A percentile compares a stretch with the other conserved stretches of the same genome.
These are phyloP conservation scores for Upupa epops DNA, from an alignment of 2,113 vertebrate species.

Conservation along the genomic window DNA sequence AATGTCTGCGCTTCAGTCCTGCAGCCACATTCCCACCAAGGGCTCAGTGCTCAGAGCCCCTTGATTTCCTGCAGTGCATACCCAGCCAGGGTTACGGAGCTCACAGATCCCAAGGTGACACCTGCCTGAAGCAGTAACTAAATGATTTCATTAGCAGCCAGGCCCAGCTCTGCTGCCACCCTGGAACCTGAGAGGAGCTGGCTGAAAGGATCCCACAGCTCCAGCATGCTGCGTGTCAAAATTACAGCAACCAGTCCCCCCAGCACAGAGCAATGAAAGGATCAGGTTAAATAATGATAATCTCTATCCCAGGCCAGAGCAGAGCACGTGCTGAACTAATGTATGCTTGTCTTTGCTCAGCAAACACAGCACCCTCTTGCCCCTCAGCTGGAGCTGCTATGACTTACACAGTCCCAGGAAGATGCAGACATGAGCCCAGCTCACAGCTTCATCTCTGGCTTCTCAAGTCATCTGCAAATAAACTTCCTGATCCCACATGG, in stretches of 20 bases:
- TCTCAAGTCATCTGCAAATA: background rate
- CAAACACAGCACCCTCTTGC: background rate
- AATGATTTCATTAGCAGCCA: background rate
- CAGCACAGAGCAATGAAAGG: background rate
- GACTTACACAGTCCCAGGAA: background rate
- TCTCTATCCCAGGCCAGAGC: background rate
- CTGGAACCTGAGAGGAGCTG: rapidly evolving
- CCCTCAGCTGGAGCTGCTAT: background rate
- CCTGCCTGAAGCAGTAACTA: background rate
- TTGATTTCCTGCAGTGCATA: rapidly evolving
- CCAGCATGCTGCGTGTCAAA: background rate
- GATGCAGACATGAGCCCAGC: background rate
- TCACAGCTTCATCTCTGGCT: rapidly evolving
- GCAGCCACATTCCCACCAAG: background rate
- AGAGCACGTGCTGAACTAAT: background rate
- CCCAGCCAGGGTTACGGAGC: background rate
- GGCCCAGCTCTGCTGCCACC: background rate
- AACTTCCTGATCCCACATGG: background rate
- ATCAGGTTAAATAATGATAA: background rate
- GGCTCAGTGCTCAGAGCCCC: background rate
- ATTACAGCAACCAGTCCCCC: background rate
- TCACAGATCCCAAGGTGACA: background rate
- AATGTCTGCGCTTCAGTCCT: background rate
- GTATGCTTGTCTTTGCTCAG: rapidly evolving
- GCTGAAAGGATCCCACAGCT: background rate